Evolutionary conservation across 2,113 vertebrate species (phyloP).

Genomic region (Pluvialis apricaria): DNA sequence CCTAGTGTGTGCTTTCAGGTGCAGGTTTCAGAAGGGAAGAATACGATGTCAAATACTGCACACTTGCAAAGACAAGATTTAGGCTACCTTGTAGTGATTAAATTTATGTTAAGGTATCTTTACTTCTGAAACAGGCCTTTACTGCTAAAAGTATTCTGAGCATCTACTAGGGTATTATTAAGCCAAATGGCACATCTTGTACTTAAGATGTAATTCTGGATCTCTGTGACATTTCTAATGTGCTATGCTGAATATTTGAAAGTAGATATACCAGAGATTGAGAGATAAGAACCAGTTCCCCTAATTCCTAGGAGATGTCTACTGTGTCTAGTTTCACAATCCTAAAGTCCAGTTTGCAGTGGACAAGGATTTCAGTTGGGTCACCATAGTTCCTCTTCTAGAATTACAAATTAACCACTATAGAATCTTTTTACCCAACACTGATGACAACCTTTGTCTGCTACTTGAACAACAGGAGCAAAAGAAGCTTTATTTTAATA

Average conservation of each 20-base stretch:
- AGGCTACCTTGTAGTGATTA: not conserved
- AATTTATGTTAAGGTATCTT: not conserved
- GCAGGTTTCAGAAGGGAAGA: not conserved
- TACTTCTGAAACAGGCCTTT: not conserved
- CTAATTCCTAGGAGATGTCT: not conserved
- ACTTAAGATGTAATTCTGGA: not conserved
- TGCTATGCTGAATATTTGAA: not conserved
- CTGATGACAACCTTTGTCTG: not conserved
- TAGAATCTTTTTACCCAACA: not conserved
- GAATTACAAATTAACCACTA: not conserved
- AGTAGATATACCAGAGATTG: not conserved
- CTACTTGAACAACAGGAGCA: not conserved
- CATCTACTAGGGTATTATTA: not conserved
- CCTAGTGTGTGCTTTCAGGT: too few species aligned
- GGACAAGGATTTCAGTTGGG: not conserved
- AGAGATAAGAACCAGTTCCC: not conserved
- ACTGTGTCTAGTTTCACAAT: not conserved
- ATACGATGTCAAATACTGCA: not conserved
- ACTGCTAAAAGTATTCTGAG: not conserved
- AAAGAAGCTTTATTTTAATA: not conserved
- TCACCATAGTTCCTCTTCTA: not conserved
- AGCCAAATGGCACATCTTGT: not conserved
- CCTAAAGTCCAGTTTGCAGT: not conserved
- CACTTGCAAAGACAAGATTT: not conserved
- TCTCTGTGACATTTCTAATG: not conserved